Evolutionary conservation across 2,888 invertebrate genomes (phyloP), one percentile per base, ranked within the genome.

Genomic region (Dichetophora obliterata): DNA sequence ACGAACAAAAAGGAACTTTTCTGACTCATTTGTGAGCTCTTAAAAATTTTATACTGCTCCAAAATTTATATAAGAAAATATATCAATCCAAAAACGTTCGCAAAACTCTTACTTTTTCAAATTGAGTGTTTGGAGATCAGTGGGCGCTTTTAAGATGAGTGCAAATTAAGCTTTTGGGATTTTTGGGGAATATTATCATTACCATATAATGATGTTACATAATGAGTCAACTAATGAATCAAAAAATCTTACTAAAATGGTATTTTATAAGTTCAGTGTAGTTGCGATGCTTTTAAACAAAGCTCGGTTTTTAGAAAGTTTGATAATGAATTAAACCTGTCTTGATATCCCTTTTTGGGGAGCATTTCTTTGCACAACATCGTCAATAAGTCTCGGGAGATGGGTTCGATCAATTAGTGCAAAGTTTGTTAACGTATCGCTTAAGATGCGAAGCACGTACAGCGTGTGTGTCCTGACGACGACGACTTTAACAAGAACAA

Each of bases 401-500:
- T 65, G 52, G 43, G 48, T 50, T 77, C 81, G 85, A 88, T 88
- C 88, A 88, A 88, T 88, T 88, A 88, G 88, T 84, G 86, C 83
- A 83, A 83, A 84, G 83, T 85, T 85, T 83, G 81, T 83, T 84
- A 84, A 84, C 83, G 82, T 80, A 48, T 54, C 43, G 54, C 57
- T 85, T 84, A 82, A 85, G 86, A 89, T 89, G 85, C 88, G 84
- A 87, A 83, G 87, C 88, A 89, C 88, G 88, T 88, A 85, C 86
- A 77, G 84, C 86, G 81, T 87, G 87, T 88, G 87, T 86, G 88
- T 88, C 86, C 86, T 83, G 85, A 82, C 83, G 81, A 81, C 74
- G 14, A 34, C 59, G 52, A 61, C 14, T 24, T 43, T 43, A 43
- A 43, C 43, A 43, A 43, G n/a, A 5, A 37, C 54, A 54, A 57